Percentiles rank a stretch among this genome's conserved stretches.
phyloP scores from a whole-genome alignment of 2,888 invertebrate genomes.

The Nasonovia ribisnigri region DNA sequence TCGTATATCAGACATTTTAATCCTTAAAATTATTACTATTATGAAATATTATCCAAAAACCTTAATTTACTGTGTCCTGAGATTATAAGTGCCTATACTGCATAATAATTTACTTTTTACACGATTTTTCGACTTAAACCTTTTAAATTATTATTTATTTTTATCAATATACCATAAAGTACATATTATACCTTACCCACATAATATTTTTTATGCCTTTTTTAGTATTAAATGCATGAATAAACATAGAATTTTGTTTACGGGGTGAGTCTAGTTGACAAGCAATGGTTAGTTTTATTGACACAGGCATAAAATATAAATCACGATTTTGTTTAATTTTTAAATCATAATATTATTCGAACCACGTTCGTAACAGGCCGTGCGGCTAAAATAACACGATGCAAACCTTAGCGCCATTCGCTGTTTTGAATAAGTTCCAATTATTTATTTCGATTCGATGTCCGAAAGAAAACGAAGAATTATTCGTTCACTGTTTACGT shows the following conservation, averaged over 20 bases:
- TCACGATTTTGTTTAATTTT: slow-evolving; percentile 24
- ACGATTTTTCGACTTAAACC: background rate
- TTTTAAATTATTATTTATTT: background rate
- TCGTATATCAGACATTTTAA: background rate
- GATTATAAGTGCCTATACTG: background rate
- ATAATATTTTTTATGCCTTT: background rate
- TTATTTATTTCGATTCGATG: slow-evolving; percentile 31
- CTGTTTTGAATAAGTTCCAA: slow-evolving; percentile 53
- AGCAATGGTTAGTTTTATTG: background rate
- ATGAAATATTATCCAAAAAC: background rate
- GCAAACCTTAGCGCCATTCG: background rate
- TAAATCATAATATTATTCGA: slow-evolving; percentile 3
- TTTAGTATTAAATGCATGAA: background rate
- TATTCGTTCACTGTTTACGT: slow-evolving; percentile 37
- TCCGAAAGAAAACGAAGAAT: slow-evolving; percentile 44
- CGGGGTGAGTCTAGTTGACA: background rate
- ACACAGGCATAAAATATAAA: background rate
- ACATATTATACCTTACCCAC: background rate
- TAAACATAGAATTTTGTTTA: background rate
- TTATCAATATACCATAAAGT: background rate
- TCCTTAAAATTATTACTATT: background rate
- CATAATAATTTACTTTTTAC: background rate
- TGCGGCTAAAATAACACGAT: background rate
- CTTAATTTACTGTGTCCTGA: background rate
- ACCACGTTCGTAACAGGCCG: slow-evolving; percentile 6